Conservation (phyloP, 2,888 invertebrate species). For the Drosophila birchii region DNA sequence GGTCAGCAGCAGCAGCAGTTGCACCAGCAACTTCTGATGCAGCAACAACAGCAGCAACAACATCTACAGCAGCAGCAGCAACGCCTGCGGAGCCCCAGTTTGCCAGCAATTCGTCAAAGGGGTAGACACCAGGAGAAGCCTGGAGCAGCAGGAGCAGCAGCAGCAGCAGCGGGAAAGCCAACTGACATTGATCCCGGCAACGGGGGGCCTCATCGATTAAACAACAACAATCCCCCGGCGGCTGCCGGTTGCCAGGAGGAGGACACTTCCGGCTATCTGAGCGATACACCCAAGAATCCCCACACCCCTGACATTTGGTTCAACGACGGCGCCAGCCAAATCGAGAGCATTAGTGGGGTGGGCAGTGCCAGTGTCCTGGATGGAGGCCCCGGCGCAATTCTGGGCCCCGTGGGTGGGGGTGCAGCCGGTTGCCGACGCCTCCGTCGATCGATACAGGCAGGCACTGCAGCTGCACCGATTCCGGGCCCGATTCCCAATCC, state of each 20-base stretch:
- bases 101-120: conserved; percentile 87
- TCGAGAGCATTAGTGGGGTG: conserved; percentile 75
- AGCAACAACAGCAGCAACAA: conserved; percentile 50
- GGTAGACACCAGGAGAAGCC: conserved; percentile 51
- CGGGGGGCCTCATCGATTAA: conserved; percentile 70
- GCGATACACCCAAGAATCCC: conserved; percentile 88
- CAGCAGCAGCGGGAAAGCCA: conserved; percentile 47
- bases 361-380: conserved; percentile 61
- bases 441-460: conserved; percentile 73
- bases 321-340: conserved; percentile 80
- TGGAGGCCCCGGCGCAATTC: conserved; percentile 36
- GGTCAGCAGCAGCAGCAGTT: conserved; percentile 44
- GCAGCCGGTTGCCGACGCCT: conserved; percentile 58
- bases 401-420: conserved; percentile 40
- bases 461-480: conserved; percentile 33
- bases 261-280: conserved; percentile 93
- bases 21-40: conserved; percentile 55
- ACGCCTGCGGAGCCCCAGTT: conserved; percentile 87
- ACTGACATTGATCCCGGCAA: conserved; percentile 73
- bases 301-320: conserved; percentile 86
- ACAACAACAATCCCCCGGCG: conserved; percentile 59
- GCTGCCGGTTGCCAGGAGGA: conserved; percentile 86
- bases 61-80: conserved; percentile 65
- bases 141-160: conserved; percentile 30
- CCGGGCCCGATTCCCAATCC: conserved; percentile 29